Evolutionary conservation across 2,888 invertebrate genomes (phyloP).

Genomic region (Dioctria rufipes): DNA sequence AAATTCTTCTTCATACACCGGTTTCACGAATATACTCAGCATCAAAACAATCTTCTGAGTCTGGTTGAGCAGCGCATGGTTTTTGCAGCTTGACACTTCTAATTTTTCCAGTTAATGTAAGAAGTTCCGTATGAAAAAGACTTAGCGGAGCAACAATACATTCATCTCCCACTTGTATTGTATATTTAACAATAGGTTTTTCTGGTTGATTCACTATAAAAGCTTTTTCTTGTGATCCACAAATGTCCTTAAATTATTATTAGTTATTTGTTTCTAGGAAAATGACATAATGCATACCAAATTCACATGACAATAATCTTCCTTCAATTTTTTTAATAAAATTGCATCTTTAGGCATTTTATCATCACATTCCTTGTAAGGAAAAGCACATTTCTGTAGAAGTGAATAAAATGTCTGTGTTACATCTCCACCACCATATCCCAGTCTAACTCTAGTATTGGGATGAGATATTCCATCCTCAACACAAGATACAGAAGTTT

Average conservation of each 20-base stretch:
- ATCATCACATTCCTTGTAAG: conserved; percentile 86
- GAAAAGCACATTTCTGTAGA: conserved; percentile 90
- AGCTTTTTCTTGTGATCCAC: conserved; percentile 88
- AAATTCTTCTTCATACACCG: conserved; percentile 73
- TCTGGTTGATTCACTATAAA: conserved; percentile 83
- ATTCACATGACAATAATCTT: conserved; percentile 92
- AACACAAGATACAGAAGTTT: conserved; percentile 95
- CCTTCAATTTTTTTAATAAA: conserved; percentile 87
- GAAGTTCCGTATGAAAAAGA: conserved; percentile 88
- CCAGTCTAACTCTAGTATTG: conserved; percentile 83
- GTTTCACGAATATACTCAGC: conserved; percentile 93
- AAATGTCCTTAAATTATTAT: conserved; percentile 76
- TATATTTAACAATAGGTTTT: conserved; percentile 79
- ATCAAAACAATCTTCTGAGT: conserved; percentile 95
- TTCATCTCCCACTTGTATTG: conserved; percentile 89
- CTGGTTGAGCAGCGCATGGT: conserved; percentile 77
- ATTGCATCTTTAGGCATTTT: conserved; percentile 83
- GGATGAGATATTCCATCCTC: conserved; percentile 96
- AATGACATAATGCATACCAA: conserved; percentile 70
- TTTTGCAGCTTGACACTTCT: conserved; percentile 83
- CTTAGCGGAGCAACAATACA: conserved; percentile 92
- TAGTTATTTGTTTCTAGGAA: not conserved
- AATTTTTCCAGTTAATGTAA: conserved; percentile 83
- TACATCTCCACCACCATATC: conserved; percentile 93
- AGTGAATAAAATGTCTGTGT: conserved; percentile 92